phyloP scores from a whole-genome alignment of 2,888 invertebrate genomes.

The Nephrotoma flavescens region DNA sequence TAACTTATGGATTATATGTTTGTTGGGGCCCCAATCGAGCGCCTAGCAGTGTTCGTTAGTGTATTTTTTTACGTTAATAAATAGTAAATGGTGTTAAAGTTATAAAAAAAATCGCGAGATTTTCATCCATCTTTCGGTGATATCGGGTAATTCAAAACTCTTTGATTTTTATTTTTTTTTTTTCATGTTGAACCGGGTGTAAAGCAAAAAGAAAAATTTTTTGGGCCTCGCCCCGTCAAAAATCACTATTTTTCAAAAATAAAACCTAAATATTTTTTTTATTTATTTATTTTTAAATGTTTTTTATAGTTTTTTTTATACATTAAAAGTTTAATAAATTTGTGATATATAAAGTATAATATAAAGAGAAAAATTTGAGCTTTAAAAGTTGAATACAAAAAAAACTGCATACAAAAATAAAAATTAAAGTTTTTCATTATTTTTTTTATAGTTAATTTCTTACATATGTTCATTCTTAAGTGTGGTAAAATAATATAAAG shows the following conservation, averaged over 20 bases:
- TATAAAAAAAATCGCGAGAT: background rate
- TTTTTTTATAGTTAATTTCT: background rate
- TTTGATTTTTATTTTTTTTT: background rate
- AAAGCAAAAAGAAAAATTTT: slow-evolving; percentile 9
- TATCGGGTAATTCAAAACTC: background rate
- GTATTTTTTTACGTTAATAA: background rate
- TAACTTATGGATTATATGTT: slow-evolving; percentile 17
- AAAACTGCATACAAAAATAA: background rate
- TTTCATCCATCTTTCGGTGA: background rate
- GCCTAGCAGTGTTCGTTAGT: slow-evolving; percentile 5
- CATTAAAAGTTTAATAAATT: background rate
- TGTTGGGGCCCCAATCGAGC: slow-evolving; percentile 19
- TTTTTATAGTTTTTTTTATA: background rate
- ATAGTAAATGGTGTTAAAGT: background rate
- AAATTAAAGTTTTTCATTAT: background rate
- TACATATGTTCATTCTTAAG: slow-evolving; percentile 3
- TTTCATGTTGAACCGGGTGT: slow-evolving; percentile 3
- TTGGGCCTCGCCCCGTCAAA: slow-evolving; percentile 30
- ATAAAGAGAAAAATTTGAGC: background rate
- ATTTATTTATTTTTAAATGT: background rate
- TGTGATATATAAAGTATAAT: slow-evolving; percentile 1
- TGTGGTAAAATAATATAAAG: slow-evolving; percentile 3
- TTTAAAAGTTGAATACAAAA: background rate
- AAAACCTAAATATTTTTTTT: background rate
- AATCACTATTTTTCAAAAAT: slow-evolving; percentile 11